These are phyloP conservation scores for Brachionus paranguensis DNA, from an alignment of 1,140 invertebrate genomes.

Conservation along the genomic window DNA sequence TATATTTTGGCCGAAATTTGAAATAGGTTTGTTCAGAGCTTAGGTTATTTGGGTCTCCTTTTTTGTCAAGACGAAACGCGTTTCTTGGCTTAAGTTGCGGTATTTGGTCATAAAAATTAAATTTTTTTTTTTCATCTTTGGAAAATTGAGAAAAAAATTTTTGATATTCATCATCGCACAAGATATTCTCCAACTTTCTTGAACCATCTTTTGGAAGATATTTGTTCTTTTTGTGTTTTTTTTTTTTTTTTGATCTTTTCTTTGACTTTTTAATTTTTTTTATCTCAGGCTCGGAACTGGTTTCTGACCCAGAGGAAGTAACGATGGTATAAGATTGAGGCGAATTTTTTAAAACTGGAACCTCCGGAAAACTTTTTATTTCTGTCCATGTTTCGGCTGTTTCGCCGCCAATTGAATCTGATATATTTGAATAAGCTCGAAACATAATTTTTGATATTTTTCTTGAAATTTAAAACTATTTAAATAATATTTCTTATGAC, in stretches of 20 bases:
- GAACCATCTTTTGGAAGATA: not conserved
- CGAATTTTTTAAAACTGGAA: not conserved
- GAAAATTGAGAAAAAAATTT: constrained; percentile 11
- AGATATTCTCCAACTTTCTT: not conserved
- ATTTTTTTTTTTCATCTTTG: constrained; percentile 24
- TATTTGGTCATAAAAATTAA: constrained; percentile 11
- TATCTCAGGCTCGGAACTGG: not conserved
- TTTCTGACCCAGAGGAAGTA: not conserved
- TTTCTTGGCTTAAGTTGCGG: not conserved
- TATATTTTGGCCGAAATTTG: not conserved
- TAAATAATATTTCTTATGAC: not conserved
- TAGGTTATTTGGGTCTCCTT: constrained; percentile 33
- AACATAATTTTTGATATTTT: not conserved
- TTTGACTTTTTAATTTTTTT: not conserved
- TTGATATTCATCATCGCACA: not conserved
- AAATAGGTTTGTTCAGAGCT: not conserved
- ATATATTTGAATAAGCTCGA: not conserved
- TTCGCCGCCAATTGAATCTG: not conserved
- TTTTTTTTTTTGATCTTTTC: not conserved
- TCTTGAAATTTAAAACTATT: not conserved
- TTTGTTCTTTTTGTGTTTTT: not conserved
- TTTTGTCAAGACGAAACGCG: constrained; percentile 16
- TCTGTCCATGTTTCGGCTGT: not conserved
- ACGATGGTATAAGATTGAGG: not conserved
- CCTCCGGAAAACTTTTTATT: not conserved